phyloP scores from a whole-genome alignment of 2,888 invertebrate genomes.

The Trissolcus japonicus region DNA sequence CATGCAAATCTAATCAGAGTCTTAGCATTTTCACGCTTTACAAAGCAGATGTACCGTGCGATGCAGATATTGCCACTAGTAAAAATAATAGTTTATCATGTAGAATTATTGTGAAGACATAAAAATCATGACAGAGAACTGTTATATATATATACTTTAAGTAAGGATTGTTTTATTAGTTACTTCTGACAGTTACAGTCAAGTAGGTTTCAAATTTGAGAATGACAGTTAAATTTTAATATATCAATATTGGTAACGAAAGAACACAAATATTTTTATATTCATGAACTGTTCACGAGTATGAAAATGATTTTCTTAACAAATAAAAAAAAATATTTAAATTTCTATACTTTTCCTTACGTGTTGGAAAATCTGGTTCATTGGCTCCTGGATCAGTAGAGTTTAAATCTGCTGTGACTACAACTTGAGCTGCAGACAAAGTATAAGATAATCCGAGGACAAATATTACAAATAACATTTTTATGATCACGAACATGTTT shows the following conservation, averaged over 20 bases:
- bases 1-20: conserved; percentile 23
- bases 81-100: conserved; percentile 14
- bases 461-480: conserved; percentile 41
- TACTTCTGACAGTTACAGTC: no score
- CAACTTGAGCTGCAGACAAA: conserved; percentile 55
- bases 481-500: conserved; percentile 15
- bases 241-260: no score
- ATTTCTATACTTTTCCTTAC: conserved; percentile 65
- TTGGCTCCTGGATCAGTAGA: conserved; percentile 55
- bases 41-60: conserved; percentile 6
- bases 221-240: no score
- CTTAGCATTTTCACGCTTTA: conserved; percentile 8
- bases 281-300: no score
- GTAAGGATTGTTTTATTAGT: no score
- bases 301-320: no score
- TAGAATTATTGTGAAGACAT: neutral
- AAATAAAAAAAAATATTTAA: no score
- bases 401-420: conserved; percentile 48
- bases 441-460: conserved; percentile 55
- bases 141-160: no score
- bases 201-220: no score
- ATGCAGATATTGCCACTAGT: conserved; percentile 8
- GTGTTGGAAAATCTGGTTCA: conserved; percentile 71
- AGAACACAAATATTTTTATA: neutral
- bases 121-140: no score